These are phyloP conservation scores for Collichthys lucidus DNA, from an alignment of 2,113 vertebrate species.

Conservation along the genomic window DNA sequence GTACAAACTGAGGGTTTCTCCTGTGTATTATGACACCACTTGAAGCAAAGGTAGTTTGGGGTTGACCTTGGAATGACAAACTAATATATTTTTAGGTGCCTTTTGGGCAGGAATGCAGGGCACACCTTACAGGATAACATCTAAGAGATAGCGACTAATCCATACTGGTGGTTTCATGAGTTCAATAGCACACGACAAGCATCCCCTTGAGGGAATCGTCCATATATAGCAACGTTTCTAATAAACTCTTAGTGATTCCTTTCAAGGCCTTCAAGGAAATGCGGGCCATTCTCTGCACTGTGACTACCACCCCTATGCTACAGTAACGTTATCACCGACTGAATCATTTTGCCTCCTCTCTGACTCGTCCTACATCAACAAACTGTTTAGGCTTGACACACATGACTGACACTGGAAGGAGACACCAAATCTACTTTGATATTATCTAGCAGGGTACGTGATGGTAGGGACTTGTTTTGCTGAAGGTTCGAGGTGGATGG, in stretches of 20 bases:
- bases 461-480: conserved; percentile 1
- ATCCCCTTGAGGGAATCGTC: conserved; percentile 39
- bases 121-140: conserved; percentile 45
- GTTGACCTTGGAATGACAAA: neutral
- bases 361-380: conserved; percentile 16
- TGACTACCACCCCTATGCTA: conserved; percentile 38
- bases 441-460: conserved; percentile 38
- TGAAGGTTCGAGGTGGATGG: neutral
- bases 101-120: conserved; percentile 39
- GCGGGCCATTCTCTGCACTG: neutral
- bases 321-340: conserved; percentile 29
- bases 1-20: neutral
- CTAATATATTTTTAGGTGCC: conserved; percentile 15
- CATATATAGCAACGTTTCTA: conserved; percentile 64
- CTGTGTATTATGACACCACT: neutral
- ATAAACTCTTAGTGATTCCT: conserved; percentile 39
- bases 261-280: conserved; percentile 22
- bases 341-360: conserved; percentile 17
- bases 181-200: conserved; percentile 22
- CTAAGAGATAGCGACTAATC: conserved; percentile 40
- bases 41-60: conserved; percentile 2
- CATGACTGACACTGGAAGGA: conserved; percentile 27
- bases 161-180: conserved; percentile 37
- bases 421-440: conserved; percentile 43
- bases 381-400: conserved; percentile 36